A percentile compares a stretch with the other conserved stretches of the same genome.
Evolutionary conservation across 1,140 invertebrate genomes (phyloP).

Genomic region (Holcopasites calliopsidis): DNA sequence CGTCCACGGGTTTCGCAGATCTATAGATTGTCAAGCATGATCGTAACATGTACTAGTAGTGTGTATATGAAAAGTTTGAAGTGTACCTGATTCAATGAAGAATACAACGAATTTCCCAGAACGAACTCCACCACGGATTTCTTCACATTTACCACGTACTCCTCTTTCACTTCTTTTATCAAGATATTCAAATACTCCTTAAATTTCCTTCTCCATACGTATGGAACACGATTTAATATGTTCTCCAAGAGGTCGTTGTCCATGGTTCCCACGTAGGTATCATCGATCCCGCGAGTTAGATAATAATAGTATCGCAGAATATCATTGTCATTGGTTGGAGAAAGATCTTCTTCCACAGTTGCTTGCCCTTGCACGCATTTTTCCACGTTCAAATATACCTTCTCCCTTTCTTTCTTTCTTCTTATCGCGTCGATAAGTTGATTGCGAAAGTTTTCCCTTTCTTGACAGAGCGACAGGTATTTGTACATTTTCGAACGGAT

Average conservation of each 20-base stretch:
- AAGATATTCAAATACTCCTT: conserved; percentile 81
- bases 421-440: conserved; percentile 86
- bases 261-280: conserved; percentile 90
- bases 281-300: conserved; percentile 92
- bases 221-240: conserved; percentile 78
- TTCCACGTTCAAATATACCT: conserved; percentile 23
- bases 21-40: background rate
- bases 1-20: background rate
- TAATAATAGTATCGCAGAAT: conserved; percentile 93
- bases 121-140: conserved; percentile 94
- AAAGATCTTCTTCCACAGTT: conserved; percentile 63
- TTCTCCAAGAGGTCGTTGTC: conserved; percentile 80
- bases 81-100: background rate
- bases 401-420: conserved; percentile 16
- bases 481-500: conserved; percentile 67
- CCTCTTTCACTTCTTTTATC: conserved; percentile 85
- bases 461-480: conserved; percentile 85
- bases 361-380: background rate
- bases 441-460: conserved; percentile 90
- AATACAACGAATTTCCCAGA: conserved; percentile 83
- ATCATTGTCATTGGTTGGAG: conserved; percentile 84
- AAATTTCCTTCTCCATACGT: conserved; percentile 80
- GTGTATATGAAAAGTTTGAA: no score
- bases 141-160: conserved; percentile 92
- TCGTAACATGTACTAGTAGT: background rate